Evolutionary conservation across 2,888 invertebrate genomes (phyloP).

Genomic region (Eugnorisma glareosa): DNA sequence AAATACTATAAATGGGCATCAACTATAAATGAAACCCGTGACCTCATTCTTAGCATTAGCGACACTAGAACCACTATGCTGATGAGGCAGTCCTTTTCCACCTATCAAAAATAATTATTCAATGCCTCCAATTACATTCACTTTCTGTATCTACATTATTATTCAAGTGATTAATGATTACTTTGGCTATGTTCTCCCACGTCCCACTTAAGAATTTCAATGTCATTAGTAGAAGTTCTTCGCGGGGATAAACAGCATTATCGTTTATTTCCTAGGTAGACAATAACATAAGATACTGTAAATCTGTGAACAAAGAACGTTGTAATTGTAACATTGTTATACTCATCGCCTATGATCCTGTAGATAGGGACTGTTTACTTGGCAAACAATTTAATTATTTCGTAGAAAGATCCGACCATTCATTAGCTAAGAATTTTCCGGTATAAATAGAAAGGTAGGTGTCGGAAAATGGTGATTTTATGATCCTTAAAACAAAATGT

Average conservation of each 20-base stretch:
- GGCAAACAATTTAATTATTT: background rate
- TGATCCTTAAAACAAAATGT: background rate
- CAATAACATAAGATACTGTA: background rate
- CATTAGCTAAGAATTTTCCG: background rate
- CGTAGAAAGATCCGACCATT: no score
- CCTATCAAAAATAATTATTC: background rate
- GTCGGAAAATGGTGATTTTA: background rate
- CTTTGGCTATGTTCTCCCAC: slow-evolving; percentile 39
- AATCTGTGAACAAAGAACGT: background rate
- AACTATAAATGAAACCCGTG: background rate
- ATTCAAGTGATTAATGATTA: slow-evolving; percentile 16
- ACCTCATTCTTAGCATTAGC: background rate
- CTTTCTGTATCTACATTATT: slow-evolving; percentile 12
- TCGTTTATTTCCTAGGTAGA: background rate
- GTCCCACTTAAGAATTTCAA: slow-evolving; percentile 39
- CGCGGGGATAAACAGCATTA: background rate
- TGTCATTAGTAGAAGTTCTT: slow-evolving; percentile 17
- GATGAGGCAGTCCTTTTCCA: background rate
- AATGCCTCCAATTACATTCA: slow-evolving; percentile 16
- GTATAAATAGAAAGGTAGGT: background rate
- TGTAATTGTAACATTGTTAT: no score
- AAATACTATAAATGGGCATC: no score
- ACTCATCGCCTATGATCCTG: background rate
- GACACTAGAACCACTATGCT: background rate
- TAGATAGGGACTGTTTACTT: background rate